Percentiles rank a stretch among this genome's conserved stretches.
Conservation (phyloP, 2,113 vertebrate species). For the Sylvia atricapilla region DNA sequence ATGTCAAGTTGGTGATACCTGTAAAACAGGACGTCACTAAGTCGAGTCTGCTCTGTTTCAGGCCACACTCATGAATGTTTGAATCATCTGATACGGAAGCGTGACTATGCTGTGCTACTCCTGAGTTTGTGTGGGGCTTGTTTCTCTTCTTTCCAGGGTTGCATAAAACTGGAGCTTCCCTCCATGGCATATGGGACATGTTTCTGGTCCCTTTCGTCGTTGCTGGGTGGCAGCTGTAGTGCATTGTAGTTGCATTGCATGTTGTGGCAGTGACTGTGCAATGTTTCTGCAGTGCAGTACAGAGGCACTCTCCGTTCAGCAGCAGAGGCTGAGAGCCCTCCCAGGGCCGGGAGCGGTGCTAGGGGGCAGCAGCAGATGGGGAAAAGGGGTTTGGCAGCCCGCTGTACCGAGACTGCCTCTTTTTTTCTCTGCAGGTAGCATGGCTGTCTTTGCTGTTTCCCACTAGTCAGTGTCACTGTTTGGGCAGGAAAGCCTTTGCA, state of each 20-base stretch:
- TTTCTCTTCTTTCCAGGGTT: constrained; percentile 33
- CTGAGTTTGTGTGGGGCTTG: not conserved
- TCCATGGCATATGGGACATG: not conserved
- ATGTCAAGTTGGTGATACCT: not conserved
- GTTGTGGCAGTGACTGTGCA: constrained; percentile 84
- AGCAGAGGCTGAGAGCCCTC: not conserved
- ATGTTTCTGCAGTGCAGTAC: constrained; percentile 96
- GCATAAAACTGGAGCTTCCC: not conserved
- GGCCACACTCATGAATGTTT: not conserved
- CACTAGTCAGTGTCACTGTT: accelerated
- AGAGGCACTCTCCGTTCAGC: constrained; percentile 77
- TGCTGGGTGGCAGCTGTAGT: constrained; percentile 77
- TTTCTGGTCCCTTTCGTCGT: not conserved
- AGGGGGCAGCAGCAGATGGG: constrained; percentile 21
- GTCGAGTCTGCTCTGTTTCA: not conserved
- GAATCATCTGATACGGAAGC: not conserved
- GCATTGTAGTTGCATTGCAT: constrained; percentile 99
- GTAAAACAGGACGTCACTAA: not conserved
- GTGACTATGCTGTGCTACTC: not conserved
- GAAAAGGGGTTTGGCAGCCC: not conserved
- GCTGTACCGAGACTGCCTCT: not conserved
- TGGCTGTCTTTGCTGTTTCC: not conserved
- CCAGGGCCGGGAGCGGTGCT: not conserved
- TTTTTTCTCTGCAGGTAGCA: not conserved
- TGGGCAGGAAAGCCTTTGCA: not conserved